A percentile compares a stretch with the other conserved stretches of the same genome.
phyloP scores from a whole-genome alignment of 2,113 vertebrate genomes.

The Menidia beryllina region DNA sequence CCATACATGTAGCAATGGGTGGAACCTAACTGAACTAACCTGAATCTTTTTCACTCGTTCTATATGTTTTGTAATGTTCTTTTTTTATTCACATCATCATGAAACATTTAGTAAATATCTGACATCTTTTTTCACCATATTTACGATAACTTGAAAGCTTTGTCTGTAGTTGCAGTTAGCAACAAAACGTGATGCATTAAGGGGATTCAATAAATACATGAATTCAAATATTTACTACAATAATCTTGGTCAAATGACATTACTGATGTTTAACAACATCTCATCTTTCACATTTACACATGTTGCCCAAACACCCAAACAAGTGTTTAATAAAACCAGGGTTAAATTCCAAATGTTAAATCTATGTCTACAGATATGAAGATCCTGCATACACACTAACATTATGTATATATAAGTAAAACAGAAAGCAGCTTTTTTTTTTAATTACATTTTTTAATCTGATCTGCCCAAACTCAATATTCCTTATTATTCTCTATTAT shows the following conservation, averaged over 20 bases:
- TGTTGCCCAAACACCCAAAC: neutral
- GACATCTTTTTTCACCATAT: neutral
- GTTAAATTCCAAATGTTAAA: too few relatives aligned
- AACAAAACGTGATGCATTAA: too few relatives aligned
- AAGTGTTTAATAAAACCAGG: neutral
- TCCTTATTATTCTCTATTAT: neutral
- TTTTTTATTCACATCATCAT: neutral
- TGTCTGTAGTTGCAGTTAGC: too few relatives aligned
- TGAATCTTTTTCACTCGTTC: too few relatives aligned
- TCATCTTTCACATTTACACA: neutral
- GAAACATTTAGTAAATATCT: neutral
- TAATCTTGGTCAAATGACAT: neutral
- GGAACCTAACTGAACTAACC: too few relatives aligned
- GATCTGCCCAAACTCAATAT: neutral
- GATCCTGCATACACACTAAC: neutral
- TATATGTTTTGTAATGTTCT: too few relatives aligned
- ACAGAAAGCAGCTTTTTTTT: neutral
- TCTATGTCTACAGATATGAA: too few relatives aligned
- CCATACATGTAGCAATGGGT: too few relatives aligned
- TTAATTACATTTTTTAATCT: neutral
- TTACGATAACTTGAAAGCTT: too few relatives aligned
- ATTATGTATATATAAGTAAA: too few relatives aligned
- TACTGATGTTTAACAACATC: neutral
- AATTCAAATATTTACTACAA: neutral
- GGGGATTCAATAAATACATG: too few relatives aligned